Base-by-base conservation (phyloP, 2,113 vertebrate species). In the Megatriorchis doriae region DNA sequence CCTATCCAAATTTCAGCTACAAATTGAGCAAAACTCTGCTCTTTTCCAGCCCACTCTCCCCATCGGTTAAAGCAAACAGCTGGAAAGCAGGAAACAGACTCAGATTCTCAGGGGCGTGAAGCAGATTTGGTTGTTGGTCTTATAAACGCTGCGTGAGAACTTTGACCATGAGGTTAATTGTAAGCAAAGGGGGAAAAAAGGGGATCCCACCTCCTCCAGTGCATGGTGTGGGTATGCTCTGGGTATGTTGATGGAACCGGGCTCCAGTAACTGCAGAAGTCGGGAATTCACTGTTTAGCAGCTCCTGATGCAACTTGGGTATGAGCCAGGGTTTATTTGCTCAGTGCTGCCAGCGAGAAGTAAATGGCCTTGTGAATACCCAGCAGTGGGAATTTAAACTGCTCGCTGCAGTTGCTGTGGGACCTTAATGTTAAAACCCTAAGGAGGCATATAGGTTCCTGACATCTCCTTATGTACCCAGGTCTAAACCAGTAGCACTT, bases 41-140 rank as follows among this genome's bases (percentile, higher is more conserved):
- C 4, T 79, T 91, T 89, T 81, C 12, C 52, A 80, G 10, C 43
- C 26, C 11, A 14, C 10, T 63, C 15, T 55, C 26, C 6, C 18
- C 13, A 26, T 11, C 40, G 20, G 12, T 59, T 36, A 43, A 70
- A 48, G 11, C 9, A 78, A 82, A 78, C 4, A n/a, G 1, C 20
- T 81, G 43, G 19, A 29, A 61, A 63, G 11, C 7, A 58, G 13
- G 32, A 88, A 80, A 81, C 10, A 53, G 34, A 17, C 23, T 88
- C 27, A 40, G 6, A 25, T 72, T 90, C 13, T 27, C 19, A 2
- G 3, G 3, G 11, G 0, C 13, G 3, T 38, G 22, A 70, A 25
- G 20, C 20, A 86, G 19, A n/a, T 73, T 81, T 73, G 12, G 7
- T 22, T 73, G 26, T 38, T 72, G 3, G 3, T 63, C 17, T 90